A percentile compares a stretch with the other conserved stretches of the same genome.
Evolutionary conservation across 2,888 invertebrate genomes (phyloP).

Genomic region (Pristionchus entomophagus): DNA sequence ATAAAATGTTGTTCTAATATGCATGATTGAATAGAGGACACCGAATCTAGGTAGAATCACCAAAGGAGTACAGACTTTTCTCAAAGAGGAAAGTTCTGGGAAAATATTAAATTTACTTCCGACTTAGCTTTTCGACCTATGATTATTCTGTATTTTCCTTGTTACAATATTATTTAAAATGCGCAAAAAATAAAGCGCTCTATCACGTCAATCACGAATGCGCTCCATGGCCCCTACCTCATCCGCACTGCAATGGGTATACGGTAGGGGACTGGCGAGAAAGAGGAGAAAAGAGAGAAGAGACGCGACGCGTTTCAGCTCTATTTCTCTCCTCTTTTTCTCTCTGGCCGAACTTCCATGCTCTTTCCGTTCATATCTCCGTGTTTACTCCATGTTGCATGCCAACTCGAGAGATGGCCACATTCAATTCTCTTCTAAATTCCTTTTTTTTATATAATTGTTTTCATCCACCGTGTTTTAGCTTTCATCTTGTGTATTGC

Average conservation of each 20-base stretch:
- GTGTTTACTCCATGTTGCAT: neutral
- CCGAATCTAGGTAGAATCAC: too few species aligned
- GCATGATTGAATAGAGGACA: too few species aligned
- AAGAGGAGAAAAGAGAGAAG: slow-evolving; percentile 34
- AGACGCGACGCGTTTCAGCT: slow-evolving; percentile 41
- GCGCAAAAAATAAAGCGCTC: too few species aligned
- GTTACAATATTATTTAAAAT: too few species aligned
- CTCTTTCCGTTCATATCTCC: slow-evolving; percentile 42
- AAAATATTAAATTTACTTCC: too few species aligned
- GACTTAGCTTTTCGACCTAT: too few species aligned
- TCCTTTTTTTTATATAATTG: neutral
- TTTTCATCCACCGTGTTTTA: neutral
- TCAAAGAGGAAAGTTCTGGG: too few species aligned
- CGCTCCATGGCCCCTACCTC: slow-evolving; percentile 56
- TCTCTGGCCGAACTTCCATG: slow-evolving; percentile 40
- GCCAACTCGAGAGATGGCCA: neutral
- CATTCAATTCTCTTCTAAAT: neutral
- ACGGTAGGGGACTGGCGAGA: slow-evolving; percentile 30
- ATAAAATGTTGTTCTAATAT: too few species aligned
- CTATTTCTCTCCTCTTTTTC: slow-evolving; percentile 41
- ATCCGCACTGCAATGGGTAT: slow-evolving; percentile 59
- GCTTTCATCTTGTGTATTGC: neutral
- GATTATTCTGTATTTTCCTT: too few species aligned
- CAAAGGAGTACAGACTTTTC: too few species aligned
- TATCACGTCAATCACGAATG: slow-evolving; percentile 44